A percentile compares a stretch with the other conserved stretches of the same genome.
These are phyloP conservation scores for Olivierus martensii DNA, from an alignment of 1,140 invertebrate genomes.

Conservation along the genomic window DNA sequence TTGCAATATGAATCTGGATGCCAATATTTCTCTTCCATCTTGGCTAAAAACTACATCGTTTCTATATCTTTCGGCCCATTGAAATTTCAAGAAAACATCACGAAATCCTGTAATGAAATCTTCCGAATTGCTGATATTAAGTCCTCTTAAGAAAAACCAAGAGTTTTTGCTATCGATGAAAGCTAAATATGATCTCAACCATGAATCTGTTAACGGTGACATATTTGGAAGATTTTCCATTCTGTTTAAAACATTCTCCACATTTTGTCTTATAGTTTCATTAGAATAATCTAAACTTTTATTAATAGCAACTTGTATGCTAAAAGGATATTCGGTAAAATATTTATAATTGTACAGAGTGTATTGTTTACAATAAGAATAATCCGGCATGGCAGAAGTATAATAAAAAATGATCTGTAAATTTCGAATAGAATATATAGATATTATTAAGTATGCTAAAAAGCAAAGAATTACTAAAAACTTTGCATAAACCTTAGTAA, in stretches of 20 bases:
- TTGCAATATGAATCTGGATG: conserved; percentile 73
- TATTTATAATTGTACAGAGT: conserved; percentile 40
- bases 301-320: conserved; percentile 69
- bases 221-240: conserved; percentile 71
- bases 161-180: conserved; percentile 49
- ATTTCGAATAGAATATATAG: too few species aligned
- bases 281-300: conserved; percentile 75
- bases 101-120: conserved; percentile 60
- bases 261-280: conserved; percentile 51
- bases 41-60: conserved; percentile 74
- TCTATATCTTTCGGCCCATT: conserved; percentile 43
- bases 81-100: conserved; percentile 33
- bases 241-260: conserved; percentile 62
- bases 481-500: conserved; percentile 64
- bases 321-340: conserved; percentile 78
- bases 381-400: too few species aligned
- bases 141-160: conserved; percentile 35
- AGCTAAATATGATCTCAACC: conserved; percentile 69
- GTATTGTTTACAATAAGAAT: too few species aligned
- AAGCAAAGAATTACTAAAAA: conserved; percentile 61
- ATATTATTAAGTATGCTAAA: conserved; percentile 41
- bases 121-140: conserved; percentile 53
- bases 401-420: too few species aligned
- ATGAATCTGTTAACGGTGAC: conserved; percentile 73
- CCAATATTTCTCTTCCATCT: conserved; percentile 52